phyloP scores from a whole-genome alignment of 53 echinoderm and acorn worm species.

The Echinometra lucunter region DNA sequence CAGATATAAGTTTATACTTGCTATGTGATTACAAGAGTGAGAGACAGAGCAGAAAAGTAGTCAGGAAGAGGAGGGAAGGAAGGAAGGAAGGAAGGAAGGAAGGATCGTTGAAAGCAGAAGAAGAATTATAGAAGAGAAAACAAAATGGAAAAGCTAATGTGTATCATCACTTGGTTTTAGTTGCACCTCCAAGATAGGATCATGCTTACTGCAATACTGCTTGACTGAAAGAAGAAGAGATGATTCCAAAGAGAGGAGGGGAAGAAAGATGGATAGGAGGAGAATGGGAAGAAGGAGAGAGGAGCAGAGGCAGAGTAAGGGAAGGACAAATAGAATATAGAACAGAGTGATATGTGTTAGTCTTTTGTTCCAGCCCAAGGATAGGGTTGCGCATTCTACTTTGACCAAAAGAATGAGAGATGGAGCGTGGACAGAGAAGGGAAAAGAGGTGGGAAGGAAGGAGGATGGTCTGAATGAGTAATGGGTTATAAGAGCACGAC shows the following conservation, averaged over 20 bases:
- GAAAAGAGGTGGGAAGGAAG: neutral
- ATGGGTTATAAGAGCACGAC: neutral
- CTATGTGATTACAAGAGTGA: neutral
- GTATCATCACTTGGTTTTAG: neutral
- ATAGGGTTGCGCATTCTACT: neutral
- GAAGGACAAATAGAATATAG: neutral
- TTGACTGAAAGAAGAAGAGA: conserved; percentile 31
- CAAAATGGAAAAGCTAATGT: neutral
- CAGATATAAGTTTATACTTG: neutral
- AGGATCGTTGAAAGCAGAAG: neutral
- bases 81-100: too few species aligned
- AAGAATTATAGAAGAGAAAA: neutral
- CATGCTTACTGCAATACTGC: conserved; percentile 11
- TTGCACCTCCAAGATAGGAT: conserved; percentile 12
- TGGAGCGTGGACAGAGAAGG: neutral
- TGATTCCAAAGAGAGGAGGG: neutral
- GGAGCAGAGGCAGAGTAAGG: neutral
- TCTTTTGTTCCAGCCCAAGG: neutral
- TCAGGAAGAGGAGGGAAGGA: neutral
- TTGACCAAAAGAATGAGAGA: neutral
- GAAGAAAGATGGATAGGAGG: neutral
- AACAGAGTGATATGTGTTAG: neutral
- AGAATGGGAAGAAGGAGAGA: neutral
- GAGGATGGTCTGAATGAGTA: neutral
- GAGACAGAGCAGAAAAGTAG: neutral